Evolutionary conservation across 2,888 invertebrate genomes (phyloP).

Genomic region (Epinotia ramella): DNA sequence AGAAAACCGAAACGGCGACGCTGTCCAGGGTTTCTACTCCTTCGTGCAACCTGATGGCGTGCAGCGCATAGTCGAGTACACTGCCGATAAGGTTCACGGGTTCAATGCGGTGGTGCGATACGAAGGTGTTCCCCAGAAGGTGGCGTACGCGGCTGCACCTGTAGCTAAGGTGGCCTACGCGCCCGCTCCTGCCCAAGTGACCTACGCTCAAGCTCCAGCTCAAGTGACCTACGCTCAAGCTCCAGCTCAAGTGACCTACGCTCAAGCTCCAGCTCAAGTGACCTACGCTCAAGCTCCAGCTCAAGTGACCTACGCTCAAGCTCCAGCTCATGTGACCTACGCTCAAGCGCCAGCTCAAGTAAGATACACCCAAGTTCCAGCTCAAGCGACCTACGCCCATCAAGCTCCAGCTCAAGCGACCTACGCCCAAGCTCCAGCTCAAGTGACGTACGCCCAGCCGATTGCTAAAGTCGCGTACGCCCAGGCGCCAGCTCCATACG

Average conservation of each 20-base stretch:
- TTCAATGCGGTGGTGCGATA: constrained; percentile 80
- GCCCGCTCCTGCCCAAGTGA: constrained; percentile 50
- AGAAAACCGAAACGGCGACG: constrained; percentile 53
- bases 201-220: constrained; percentile 46
- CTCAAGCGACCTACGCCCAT: constrained; percentile 31
- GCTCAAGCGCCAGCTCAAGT: constrained; percentile 49
- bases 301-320: constrained; percentile 54
- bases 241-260: constrained; percentile 56
- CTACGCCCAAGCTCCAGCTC: constrained; percentile 51
- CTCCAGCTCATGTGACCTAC: constrained; percentile 49
- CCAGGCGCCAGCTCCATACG: constrained; percentile 43
- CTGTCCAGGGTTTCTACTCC: constrained; percentile 53
- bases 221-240: constrained; percentile 43
- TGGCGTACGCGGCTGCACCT: constrained; percentile 47
- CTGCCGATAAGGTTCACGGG: constrained; percentile 71
- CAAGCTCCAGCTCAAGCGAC: constrained; percentile 56
- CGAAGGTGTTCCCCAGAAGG: constrained; percentile 62
- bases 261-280: constrained; percentile 44
- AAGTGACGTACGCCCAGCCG: constrained; percentile 39
- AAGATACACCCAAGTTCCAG: constrained; percentile 46
- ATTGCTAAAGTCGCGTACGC: constrained; percentile 56
- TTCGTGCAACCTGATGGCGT: constrained; percentile 54
- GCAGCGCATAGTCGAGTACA: constrained; percentile 53
- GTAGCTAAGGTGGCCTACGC: constrained; percentile 51
- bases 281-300: constrained; percentile 49